A percentile compares a stretch with the other conserved stretches of the same genome.
These are phyloP conservation scores for Dallia pectoralis DNA, from an alignment of 2,797 vertebrate species.

Conservation along the genomic window DNA sequence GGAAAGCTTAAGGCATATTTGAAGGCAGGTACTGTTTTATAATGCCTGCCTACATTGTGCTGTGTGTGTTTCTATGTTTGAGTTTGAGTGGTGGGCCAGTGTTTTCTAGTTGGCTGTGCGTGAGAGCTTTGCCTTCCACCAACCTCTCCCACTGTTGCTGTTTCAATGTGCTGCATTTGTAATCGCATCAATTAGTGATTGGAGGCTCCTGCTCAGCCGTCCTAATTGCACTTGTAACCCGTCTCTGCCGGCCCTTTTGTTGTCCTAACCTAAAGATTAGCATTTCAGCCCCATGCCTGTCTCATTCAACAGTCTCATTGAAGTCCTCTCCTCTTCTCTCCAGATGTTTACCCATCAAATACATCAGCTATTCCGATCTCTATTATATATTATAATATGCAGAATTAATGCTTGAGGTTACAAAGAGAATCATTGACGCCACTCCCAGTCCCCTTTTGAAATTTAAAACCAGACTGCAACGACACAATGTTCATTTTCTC, in stretches of 20 bases:
- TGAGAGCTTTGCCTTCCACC: not conserved
- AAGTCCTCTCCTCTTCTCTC: constrained; percentile 64
- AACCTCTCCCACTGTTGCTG: constrained; percentile 27
- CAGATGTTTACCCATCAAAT: constrained; percentile 75
- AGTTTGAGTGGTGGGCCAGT: not conserved
- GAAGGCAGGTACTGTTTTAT: not conserved
- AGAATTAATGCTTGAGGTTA: constrained; percentile 74
- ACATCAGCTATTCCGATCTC: constrained; percentile 74
- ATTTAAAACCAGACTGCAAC: constrained; percentile 70
- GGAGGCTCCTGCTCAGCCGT: constrained; percentile 46
- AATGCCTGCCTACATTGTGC: not conserved
- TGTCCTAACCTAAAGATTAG: constrained; percentile 35
- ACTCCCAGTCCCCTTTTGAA: constrained; percentile 69
- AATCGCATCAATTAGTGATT: constrained; percentile 55
- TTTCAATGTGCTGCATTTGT: constrained; percentile 51
- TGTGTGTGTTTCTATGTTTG: not conserved
- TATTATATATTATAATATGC: constrained; percentile 79
- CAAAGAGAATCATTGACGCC: constrained; percentile 70
- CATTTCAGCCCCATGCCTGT: constrained; percentile 60
- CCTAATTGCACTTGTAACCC: constrained; percentile 64
- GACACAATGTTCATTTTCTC: constrained; percentile 59
- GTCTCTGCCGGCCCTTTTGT: constrained; percentile 50
- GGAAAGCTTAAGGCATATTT: not conserved
- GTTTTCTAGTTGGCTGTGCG: not conserved
- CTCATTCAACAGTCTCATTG: constrained; percentile 76